phyloP scores from a whole-genome alignment of 1,140 invertebrate species.

The Trigoniulus corallinus region DNA sequence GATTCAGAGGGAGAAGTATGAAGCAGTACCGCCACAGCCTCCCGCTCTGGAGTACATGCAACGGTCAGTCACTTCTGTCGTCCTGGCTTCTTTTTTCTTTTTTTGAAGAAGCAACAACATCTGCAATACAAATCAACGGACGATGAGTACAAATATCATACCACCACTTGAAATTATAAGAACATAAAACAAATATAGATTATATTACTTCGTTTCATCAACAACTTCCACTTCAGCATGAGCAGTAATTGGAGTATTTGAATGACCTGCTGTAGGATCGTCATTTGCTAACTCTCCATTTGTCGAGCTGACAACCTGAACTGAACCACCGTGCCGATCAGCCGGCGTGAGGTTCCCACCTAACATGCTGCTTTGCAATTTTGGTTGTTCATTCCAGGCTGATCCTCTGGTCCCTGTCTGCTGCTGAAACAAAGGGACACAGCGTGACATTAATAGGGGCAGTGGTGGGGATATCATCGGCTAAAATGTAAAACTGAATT shows the following conservation, averaged over 20 bases:
- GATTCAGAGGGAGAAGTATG: slow-evolving; percentile 47
- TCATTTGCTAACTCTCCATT: slow-evolving; percentile 89
- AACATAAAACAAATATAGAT: neutral
- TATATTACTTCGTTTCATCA: slow-evolving; percentile 32
- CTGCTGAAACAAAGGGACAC: slow-evolving; percentile 26
- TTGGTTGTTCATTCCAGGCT: slow-evolving; percentile 1
- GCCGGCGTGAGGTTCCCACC: slow-evolving; percentile 64
- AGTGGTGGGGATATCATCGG: slow-evolving; percentile 14
- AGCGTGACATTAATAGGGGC: slow-evolving; percentile 11
- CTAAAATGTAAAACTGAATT: slow-evolving; percentile 13
- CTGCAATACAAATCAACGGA: slow-evolving; percentile 39
- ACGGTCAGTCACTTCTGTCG: slow-evolving; percentile 25
- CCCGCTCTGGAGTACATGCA: slow-evolving; percentile 37
- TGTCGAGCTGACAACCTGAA: slow-evolving; percentile 92
- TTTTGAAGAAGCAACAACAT: slow-evolving; percentile 92
- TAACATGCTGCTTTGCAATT: slow-evolving; percentile 18
- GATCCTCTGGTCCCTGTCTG: slow-evolving; percentile 32
- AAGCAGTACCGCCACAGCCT: slow-evolving; percentile 43
- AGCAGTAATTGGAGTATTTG: slow-evolving; percentile 87
- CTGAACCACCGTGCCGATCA: slow-evolving; percentile 74
- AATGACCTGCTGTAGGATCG: slow-evolving; percentile 88
- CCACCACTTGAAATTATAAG: neutral
- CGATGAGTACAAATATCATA: slow-evolving; percentile 16
- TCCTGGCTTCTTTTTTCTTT: slow-evolving; percentile 86
- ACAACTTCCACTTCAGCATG: slow-evolving; percentile 76